Base-by-base conservation (phyloP, 1,140 invertebrate species). In the Neodiprion pinetum region DNA sequence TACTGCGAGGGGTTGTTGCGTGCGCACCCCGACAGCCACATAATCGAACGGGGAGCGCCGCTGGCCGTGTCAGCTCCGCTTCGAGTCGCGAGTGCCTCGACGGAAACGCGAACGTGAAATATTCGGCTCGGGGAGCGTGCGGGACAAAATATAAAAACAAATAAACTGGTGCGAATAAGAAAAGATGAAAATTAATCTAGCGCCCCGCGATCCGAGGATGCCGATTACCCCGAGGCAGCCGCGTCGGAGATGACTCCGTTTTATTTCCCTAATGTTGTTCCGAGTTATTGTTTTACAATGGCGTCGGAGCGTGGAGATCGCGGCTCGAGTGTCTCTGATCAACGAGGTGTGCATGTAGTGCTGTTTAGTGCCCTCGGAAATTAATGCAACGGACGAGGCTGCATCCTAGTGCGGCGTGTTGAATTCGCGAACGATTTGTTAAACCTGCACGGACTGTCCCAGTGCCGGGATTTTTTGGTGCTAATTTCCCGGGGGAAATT, bases 31-130 rank as follows among this genome's bases (percentile, higher is more conserved):
- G 77, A 84, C 81, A 73, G 84, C 81, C 82, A 86, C 83, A 84
- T 88, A 88, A 88, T 88, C 86, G 87, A 88, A 87, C 86, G 84
- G 83, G 85, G 86, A 87, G 87, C 85, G 86, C 86, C 86, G 82
- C 80, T 83, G 77, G 85, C 83, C 80, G 81, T 81, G 81, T 85
- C 80, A 80, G 80, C 77, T 76, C 77, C 78, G 76, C 81, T 82
- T 75, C 78, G 78, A 74, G 78, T 69, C 67, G 67, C 67, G 67
- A 69, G 67, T 47, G 21, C 23, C 61, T 40, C 28, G 28, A 61
- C 53, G 11, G 53, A 61, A 61, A 61, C 53, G n/a, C 53, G 53
- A 61, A 61, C 11, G 53, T 61, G 3, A 17, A 61, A 61, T 61
- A 61, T 61, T 61, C 53, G 53, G 4, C n/a, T 12, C 28, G 28